Conservation (phyloP, 2,797 vertebrate species). For the Scyliorhinus canicula region DNA sequence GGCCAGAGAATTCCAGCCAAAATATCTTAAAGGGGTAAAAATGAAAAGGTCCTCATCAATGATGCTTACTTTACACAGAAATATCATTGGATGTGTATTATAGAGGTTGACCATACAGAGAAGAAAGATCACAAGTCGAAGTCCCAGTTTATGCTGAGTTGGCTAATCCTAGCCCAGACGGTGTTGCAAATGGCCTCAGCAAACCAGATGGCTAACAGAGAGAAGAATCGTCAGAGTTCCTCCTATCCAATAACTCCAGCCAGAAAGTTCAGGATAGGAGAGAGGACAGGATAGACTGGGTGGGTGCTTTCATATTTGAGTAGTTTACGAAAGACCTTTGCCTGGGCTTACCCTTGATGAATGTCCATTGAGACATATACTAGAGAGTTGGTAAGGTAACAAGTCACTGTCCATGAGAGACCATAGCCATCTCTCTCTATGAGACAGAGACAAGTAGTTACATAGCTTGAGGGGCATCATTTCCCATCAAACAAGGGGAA, state of each 20-base stretch:
- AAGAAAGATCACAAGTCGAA: background rate
- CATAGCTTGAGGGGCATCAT: background rate
- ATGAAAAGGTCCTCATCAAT: background rate
- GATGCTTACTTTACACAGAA: background rate
- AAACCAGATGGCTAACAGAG: background rate
- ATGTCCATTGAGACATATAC: background rate
- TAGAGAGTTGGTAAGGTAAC: background rate
- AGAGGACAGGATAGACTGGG: background rate
- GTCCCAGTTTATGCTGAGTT: background rate
- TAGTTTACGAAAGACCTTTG: background rate
- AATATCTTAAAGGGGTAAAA: background rate
- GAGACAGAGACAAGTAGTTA: background rate
- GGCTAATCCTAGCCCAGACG: background rate
- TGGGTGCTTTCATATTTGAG: background rate
- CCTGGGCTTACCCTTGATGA: background rate
- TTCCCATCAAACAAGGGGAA: background rate
- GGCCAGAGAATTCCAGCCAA: too few species aligned
- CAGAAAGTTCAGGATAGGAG: background rate
- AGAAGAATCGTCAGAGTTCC: background rate
- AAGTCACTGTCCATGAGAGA: background rate
- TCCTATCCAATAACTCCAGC: background rate
- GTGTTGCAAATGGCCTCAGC: background rate
- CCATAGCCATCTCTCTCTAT: too few species aligned
- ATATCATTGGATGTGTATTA: background rate
- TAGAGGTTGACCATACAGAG: background rate